Base-by-base conservation (phyloP, 2,888 invertebrate species). In the Criorhina ranunculi region DNA sequence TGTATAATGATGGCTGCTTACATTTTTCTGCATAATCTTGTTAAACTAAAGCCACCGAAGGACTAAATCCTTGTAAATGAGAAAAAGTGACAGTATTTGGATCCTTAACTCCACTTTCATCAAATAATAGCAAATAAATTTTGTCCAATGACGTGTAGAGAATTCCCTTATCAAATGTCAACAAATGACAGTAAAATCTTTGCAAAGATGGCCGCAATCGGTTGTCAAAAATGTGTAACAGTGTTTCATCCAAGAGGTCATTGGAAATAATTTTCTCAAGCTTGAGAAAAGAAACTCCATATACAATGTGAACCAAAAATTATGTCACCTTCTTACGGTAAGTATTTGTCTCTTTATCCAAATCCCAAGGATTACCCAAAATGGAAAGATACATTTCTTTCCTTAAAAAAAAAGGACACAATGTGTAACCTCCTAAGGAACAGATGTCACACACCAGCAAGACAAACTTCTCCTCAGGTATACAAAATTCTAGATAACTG, bases 241-340 rank as follows among this genome's bases (percentile, higher is more conserved):
- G 24, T 24, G 4, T 4, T 24, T 24, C 24, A 24, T 24, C 24
- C 4, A 19, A 11, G 3, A 11, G 5, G 7, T 2, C n/a, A 55
- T 55, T 17, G 33, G 19, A n/a, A 62, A 46, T n/a, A 44, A 42
- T 42, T 24, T 1, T 42, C 37, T 29, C 46, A 49, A 19, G 62
- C 19, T 12, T 2, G 31, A 31, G 15, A 60, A 15, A 31, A 19
- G 9, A 24, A 33, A 12, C n/a, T 31, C 11, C 59, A 12, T 1
- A 29, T 24, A 8, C 24, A 15, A 12, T 9, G 12, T 57, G 62
- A 76, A 42, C 80, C 24, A 57, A 64, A 70, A 76, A 76, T 81
- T 76, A 76, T 81, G 81, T 81, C 69, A 76, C 76, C 76, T 79
- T 72, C 69, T 59, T 53, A 37, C 64, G 70, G 24, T 11, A 44